Base-by-base conservation (phyloP, 2,888 invertebrate species). In the Drosophila maculinotata region DNA sequence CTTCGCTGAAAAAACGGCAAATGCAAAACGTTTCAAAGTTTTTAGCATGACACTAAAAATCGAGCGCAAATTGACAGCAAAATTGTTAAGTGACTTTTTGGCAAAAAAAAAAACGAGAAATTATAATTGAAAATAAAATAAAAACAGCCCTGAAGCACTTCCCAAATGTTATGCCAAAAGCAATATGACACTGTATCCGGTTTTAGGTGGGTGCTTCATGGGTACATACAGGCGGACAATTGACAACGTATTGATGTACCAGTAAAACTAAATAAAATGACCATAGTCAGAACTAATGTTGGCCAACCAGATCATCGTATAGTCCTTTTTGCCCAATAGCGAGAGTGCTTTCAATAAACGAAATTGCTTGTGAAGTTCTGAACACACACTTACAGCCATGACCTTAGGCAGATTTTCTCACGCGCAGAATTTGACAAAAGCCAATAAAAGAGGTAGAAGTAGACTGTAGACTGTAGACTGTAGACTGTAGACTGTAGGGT, bases 321-420 rank as follows among this genome's bases (percentile, higher is more conserved):
- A 10, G 45, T 47, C 41, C 35, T 35, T 35, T 28, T 38, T n/a
- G n/a, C 35, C 47, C 23, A 33, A 30, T 28, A 52, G 26, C 30
- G 30, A 68, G 42, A 73, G 36, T 57, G 59, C 67, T 73, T 77
- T 72, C 65, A 81, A 81, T 80, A 81, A 79, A 63, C 73, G 70
- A 72, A 86, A 83, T 80, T 83, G 83, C 80, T 65, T 44, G 31
- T 60, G 44, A 62, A 57, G 31, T 39, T 63, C 36, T 33, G 41
- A 35, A 41, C 39, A 64, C 49, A 60, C 33, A 41, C 30, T 54
- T 44, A 42, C 59, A 72, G 64, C 83, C 72, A 14, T 79, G 69
- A 83, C 80, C 84, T 68, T 66, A 83, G 84, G 77, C 80, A 48
- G 57, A 80, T 57, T 80, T 83, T 80, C 72, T 75, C 84, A 83